Evolutionary conservation across 2,888 invertebrate genomes (phyloP).

Genomic region (Chironomus tentans): DNA sequence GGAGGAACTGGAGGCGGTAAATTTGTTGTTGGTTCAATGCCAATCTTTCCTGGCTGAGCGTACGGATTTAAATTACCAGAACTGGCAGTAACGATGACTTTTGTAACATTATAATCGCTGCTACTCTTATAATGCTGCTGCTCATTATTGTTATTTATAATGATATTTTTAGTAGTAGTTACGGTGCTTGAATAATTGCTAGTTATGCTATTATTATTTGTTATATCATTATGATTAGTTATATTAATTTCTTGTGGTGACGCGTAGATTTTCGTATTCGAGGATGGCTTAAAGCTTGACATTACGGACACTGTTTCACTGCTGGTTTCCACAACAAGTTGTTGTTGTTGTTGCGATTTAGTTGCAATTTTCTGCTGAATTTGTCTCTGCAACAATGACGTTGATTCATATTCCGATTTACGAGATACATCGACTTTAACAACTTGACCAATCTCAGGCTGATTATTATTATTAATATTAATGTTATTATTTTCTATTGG

Average conservation of each 20-base stretch:
- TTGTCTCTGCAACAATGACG: constrained; percentile 38
- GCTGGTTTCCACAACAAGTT: constrained; percentile 28
- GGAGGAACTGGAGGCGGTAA: constrained; percentile 50
- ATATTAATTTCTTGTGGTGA: constrained; percentile 69
- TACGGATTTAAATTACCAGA: constrained; percentile 44
- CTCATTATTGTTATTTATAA: not conserved
- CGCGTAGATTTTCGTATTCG: constrained; percentile 78
- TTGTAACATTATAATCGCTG: constrained; percentile 14
- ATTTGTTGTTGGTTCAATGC: constrained; percentile 28
- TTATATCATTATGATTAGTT: no score
- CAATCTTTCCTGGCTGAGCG: constrained; percentile 48
- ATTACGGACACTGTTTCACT: constrained; percentile 46
- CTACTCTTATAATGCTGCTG: not conserved
- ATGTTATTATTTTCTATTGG: no score
- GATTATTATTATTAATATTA: not conserved
- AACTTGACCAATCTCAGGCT: constrained; percentile 49
- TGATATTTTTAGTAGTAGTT: not conserved
- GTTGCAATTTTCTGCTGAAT: constrained; percentile 33
- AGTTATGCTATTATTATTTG: no score
- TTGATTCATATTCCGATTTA: constrained; percentile 44
- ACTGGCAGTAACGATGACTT: constrained; percentile 27
- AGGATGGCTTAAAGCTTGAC: constrained; percentile 83
- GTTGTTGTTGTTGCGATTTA: no score
- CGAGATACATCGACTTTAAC: constrained; percentile 56
- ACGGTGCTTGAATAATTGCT: no score